Conservation (phyloP, 2,797 vertebrate species). For the Scolopax rusticola region DNA sequence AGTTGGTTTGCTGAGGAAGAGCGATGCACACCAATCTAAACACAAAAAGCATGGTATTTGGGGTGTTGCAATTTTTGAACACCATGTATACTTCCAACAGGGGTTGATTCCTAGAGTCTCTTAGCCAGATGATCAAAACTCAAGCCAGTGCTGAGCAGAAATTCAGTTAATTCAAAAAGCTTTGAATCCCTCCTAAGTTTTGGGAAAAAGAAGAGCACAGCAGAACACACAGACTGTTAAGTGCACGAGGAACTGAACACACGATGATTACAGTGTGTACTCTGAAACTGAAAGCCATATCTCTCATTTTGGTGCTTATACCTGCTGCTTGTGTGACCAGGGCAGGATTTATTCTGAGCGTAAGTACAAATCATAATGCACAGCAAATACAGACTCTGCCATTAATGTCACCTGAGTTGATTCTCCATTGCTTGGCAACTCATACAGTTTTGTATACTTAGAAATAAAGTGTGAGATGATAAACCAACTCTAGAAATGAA, state of each 20-base stretch:
- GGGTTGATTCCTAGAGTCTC: neutral
- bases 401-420: neutral
- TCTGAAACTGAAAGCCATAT: neutral
- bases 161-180: neutral
- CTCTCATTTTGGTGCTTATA: neutral
- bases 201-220: neutral
- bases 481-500: neutral
- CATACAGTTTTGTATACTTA: neutral
- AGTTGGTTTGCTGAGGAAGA: neutral
- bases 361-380: neutral
- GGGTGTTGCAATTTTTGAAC: neutral
- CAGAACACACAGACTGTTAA: neutral
- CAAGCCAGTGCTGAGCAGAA: neutral
- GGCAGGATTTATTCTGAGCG: neutral
- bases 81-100: neutral
- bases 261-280: neutral
- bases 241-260: neutral
- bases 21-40: neutral
- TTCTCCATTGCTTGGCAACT: neutral
- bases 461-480: neutral
- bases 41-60: neutral
- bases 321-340: neutral
- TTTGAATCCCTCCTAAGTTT: neutral
- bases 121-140: neutral
- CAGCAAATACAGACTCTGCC: neutral